These are phyloP conservation scores for Drosophila pachea DNA, from an alignment of 1,140 invertebrate species.

Conservation along the genomic window DNA sequence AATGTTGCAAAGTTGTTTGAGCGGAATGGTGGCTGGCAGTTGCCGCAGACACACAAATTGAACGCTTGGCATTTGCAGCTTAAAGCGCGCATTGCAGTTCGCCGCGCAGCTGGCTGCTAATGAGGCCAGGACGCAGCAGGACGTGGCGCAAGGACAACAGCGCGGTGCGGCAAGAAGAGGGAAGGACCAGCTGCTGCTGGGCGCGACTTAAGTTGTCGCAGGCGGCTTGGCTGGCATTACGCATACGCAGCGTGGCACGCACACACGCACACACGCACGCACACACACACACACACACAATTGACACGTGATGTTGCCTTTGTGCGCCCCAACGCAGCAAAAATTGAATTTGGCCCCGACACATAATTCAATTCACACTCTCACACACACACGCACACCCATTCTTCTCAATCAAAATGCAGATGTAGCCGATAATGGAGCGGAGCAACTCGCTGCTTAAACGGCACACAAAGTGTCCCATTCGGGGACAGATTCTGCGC, in stretches of 20 bases:
- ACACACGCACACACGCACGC: neutral
- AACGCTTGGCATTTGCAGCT: constrained; percentile 56
- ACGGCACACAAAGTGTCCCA: constrained; percentile 5
- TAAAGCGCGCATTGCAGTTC: constrained; percentile 29
- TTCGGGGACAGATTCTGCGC: neutral
- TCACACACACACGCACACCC: constrained; percentile 27
- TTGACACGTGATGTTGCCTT: constrained; percentile 44
- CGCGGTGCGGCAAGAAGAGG: no score
- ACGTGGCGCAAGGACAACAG: constrained; percentile 19
- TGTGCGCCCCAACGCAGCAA: constrained; percentile 28
- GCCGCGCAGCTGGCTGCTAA: constrained; percentile 32
- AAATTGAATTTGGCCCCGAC: constrained; percentile 66
- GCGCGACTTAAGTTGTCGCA: constrained; percentile 6
- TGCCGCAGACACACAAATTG: constrained; percentile 55
- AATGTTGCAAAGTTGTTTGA: constrained; percentile 25
- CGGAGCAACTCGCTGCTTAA: constrained; percentile 5
- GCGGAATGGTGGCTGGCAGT: constrained; percentile 48
- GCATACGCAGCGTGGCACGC: constrained; percentile 53
- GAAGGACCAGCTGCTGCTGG: neutral
- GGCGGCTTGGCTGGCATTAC: constrained; percentile 13
- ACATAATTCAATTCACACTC: constrained; percentile 66
- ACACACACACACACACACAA: neutral
- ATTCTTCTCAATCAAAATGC: constrained; percentile 13
- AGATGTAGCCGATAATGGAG: constrained; percentile 16
- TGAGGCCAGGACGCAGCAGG: constrained; percentile 29